These are phyloP conservation scores for Wiebesia pumilae DNA, from an alignment of 1,140 invertebrate species.

Conservation along the genomic window DNA sequence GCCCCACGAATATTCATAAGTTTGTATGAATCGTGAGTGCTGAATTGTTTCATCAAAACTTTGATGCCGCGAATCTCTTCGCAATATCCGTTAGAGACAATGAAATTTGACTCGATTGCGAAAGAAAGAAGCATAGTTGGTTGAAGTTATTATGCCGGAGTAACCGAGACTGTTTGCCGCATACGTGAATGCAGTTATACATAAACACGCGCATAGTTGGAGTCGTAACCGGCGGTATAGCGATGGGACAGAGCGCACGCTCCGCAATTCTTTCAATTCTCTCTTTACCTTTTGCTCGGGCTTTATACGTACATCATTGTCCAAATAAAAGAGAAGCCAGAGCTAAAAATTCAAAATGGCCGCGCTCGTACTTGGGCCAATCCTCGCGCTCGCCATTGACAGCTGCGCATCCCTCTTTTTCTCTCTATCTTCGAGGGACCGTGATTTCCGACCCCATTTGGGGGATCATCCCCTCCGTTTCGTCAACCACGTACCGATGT, in stretches of 20 bases:
- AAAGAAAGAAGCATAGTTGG: constrained; percentile 11
- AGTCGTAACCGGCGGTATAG: too few relatives aligned
- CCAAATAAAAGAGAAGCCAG: constrained; percentile 62
- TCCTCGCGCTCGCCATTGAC: constrained; percentile 64
- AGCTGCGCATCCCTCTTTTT: constrained; percentile 72
- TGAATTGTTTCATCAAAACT: too few relatives aligned
- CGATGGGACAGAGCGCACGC: not conserved
- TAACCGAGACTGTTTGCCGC: not conserved
- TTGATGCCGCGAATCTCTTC: not conserved
- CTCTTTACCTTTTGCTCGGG: constrained; percentile 2
- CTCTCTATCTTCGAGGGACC: constrained; percentile 40
- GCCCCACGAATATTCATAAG: too few relatives aligned
- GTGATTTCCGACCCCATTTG: constrained; percentile 32
- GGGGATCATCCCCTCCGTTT: not conserved
- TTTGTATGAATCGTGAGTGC: too few relatives aligned
- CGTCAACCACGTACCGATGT: not conserved
- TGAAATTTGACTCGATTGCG: constrained; percentile 3
- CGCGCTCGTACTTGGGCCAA: constrained; percentile 62
- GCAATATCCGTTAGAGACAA: not conserved
- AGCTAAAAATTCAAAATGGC: constrained; percentile 74
- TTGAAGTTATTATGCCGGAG: not conserved
- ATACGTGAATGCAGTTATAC: not conserved
- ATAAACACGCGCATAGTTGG: not conserved
- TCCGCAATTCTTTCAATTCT: not conserved
- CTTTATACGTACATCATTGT: constrained; percentile 57